These are phyloP conservation scores for Palythoa caribaeorum DNA, from an alignment of 92 coral and sea anemone genomes.

Conservation along the genomic window DNA sequence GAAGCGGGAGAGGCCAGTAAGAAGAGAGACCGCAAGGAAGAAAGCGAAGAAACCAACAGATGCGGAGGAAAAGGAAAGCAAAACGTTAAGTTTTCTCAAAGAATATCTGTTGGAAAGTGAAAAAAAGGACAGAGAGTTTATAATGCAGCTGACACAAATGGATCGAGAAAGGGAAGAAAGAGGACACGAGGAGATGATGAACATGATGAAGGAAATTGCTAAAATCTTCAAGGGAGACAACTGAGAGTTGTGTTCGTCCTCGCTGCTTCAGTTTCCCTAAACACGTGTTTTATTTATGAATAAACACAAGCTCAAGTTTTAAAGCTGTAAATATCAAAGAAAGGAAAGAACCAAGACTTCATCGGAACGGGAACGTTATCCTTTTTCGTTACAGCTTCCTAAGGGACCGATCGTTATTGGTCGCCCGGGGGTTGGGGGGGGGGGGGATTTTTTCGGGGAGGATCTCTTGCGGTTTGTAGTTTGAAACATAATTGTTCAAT, in stretches of 20 bases:
- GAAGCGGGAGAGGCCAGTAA: slow-evolving; percentile 40
- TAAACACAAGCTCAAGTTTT: too few species aligned
- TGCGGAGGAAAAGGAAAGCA: slow-evolving; percentile 54
- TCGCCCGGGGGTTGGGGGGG: too few species aligned
- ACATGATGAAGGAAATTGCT: slow-evolving; percentile 65
- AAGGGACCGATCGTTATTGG: too few species aligned
- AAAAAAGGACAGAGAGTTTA: slow-evolving; percentile 61
- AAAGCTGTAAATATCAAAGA: too few species aligned
- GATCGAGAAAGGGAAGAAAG: slow-evolving; percentile 69
- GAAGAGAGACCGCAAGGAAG: slow-evolving; percentile 52
- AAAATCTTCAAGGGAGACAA: slow-evolving; percentile 46
- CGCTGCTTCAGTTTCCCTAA: background rate
- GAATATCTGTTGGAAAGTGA: slow-evolving; percentile 67
- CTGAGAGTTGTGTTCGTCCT: background rate
- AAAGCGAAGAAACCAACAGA: slow-evolving; percentile 47
- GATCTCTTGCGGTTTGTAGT: too few species aligned
- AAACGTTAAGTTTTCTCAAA: slow-evolving; percentile 51
- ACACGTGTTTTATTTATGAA: too few species aligned
- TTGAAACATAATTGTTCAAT: too few species aligned
- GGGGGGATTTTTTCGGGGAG: too few species aligned
- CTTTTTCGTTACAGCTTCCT: too few species aligned
- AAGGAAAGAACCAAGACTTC: too few species aligned
- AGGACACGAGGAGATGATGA: slow-evolving; percentile 60
- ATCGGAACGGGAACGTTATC: too few species aligned
- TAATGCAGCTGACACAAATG: slow-evolving; percentile 55